Percentiles rank a stretch among this genome's conserved stretches.
Conservation (phyloP, 2,113 vertebrate species). For the Tachysurus vachellii region DNA sequence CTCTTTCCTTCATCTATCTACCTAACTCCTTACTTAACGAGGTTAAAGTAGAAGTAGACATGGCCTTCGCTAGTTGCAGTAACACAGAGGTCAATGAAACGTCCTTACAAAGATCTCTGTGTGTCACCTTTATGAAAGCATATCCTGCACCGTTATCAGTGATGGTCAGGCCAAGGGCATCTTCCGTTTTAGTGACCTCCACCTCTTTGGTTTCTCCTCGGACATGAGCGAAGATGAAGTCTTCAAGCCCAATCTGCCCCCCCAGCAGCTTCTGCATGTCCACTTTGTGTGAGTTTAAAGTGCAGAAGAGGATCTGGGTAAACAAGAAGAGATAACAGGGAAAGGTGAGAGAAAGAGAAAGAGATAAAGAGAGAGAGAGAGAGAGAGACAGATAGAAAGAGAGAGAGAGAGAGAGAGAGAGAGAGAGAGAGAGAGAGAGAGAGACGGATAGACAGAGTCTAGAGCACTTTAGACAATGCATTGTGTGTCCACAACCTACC, state of each 20-base stretch:
- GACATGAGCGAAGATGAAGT: conserved; percentile 95
- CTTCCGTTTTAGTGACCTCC: conserved; percentile 93
- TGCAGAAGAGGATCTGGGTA: conserved; percentile 93
- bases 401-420: background rate
- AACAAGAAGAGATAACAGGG: background rate
- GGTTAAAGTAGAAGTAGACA: background rate
- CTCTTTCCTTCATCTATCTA: background rate
- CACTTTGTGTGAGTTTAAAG: conserved; percentile 95
- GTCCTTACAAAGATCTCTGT: background rate
- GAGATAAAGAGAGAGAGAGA: background rate
- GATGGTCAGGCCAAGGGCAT: conserved; percentile 94
- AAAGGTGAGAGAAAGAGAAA: background rate
- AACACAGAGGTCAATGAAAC: background rate
- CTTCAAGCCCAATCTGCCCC: conserved; percentile 95
- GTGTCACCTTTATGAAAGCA: conserved; percentile 89
- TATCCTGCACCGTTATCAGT: conserved; percentile 95
- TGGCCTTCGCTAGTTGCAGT: background rate
- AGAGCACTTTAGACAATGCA: background rate
- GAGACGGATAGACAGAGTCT: background rate
- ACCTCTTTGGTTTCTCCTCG: conserved; percentile 94
- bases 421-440: background rate
- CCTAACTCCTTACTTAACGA: background rate
- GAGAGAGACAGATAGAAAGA: background rate
- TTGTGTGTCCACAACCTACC: background rate
- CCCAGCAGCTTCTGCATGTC: conserved; percentile 98